A percentile compares a stretch with the other conserved stretches of the same genome.
phyloP scores from a whole-genome alignment of 1,140 invertebrate species.

The Scaptomyza hsui region DNA sequence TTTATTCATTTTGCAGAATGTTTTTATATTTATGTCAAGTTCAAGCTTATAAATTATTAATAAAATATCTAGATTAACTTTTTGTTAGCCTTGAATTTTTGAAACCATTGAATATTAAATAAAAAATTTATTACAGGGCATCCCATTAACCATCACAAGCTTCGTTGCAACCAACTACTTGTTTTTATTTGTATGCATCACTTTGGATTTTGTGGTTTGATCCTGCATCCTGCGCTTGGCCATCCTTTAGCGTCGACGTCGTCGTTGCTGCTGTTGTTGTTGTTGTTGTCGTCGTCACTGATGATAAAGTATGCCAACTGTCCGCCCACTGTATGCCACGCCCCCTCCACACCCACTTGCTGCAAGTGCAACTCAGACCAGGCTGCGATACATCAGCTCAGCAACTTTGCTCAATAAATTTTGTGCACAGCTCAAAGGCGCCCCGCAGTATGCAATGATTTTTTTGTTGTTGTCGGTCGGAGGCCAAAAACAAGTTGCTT shows the following conservation, averaged over 20 bases:
- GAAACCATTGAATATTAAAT: too few species aligned
- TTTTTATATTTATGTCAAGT: too few species aligned
- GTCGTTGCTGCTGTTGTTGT: slow-evolving; percentile 29
- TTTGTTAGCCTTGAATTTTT: too few species aligned
- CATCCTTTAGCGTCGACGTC: slow-evolving; percentile 54
- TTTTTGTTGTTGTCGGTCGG: slow-evolving; percentile 30
- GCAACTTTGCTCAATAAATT: slow-evolving; percentile 82
- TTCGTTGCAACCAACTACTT: not conserved
- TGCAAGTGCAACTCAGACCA: slow-evolving; percentile 23
- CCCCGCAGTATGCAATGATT: slow-evolving; percentile 76
- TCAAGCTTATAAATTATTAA: too few species aligned
- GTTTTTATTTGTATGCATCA: slow-evolving; percentile 81
- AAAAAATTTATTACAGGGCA: slow-evolving; percentile 3
- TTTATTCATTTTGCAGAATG: too few species aligned
- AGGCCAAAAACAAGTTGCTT: slow-evolving; percentile 71
- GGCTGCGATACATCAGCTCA: slow-evolving; percentile 72
- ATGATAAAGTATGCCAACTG: slow-evolving; percentile 82
- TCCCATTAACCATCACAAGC: not conserved
- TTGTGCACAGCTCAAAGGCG: slow-evolving; percentile 67
- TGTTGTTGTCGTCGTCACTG: slow-evolving; percentile 55
- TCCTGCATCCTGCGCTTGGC: slow-evolving; percentile 70
- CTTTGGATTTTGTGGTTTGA: slow-evolving; percentile 83
- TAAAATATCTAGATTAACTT: too few species aligned
- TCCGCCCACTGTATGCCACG: slow-evolving; percentile 45
- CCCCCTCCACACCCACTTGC: slow-evolving; percentile 16